Conservation (phyloP, 2,113 vertebrate species). For the Cyanoramphus novaezelandiae region DNA sequence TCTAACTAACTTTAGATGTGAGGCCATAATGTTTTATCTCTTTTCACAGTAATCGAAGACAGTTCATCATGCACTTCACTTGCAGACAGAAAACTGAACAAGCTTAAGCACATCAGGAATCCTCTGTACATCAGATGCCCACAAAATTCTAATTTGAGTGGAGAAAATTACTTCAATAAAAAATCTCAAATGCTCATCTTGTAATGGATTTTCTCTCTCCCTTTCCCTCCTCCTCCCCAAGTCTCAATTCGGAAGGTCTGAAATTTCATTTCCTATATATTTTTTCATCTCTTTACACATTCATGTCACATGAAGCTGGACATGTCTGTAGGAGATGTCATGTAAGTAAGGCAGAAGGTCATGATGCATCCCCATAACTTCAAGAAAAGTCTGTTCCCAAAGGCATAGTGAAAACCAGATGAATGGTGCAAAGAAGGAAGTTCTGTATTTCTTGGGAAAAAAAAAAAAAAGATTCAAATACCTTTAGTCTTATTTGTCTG, state of each 20-base stretch:
- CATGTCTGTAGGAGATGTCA: neutral
- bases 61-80: constrained; percentile 40
- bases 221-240: neutral
- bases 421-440: neutral
- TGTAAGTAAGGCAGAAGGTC: neutral
- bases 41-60: constrained; percentile 42
- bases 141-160: neutral
- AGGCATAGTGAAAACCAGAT: neutral
- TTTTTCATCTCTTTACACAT: neutral
- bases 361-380: neutral
- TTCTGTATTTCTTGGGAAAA: neutral
- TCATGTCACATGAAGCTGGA: neutral
- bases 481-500: rapidly evolving
- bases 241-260: neutral
- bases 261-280: neutral
- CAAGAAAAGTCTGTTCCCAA: neutral
- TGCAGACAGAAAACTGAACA: constrained; percentile 30
- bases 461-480: neutral
- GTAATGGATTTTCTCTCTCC: neutral
- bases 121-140: neutral
- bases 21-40: constrained; percentile 74
- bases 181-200: neutral
- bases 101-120: neutral
- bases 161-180: neutral
- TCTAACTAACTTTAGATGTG: constrained; percentile 56